phyloP scores from a whole-genome alignment of 2,888 invertebrate species.

The Auanema freiburgensis region DNA sequence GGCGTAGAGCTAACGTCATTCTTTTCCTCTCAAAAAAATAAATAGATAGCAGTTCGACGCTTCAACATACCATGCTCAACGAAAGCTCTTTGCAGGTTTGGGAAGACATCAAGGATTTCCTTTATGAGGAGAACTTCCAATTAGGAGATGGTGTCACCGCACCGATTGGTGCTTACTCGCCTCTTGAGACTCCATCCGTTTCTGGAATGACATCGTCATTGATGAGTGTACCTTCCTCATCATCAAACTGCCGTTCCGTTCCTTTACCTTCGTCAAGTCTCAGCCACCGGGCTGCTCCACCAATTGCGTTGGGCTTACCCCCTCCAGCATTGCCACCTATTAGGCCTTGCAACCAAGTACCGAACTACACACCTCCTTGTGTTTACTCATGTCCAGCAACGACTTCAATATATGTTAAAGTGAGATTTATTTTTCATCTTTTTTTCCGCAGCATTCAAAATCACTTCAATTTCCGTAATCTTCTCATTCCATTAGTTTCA shows the following conservation, averaged over 20 bases:
- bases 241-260: too few species aligned
- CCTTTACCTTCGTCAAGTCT: constrained; percentile 4
- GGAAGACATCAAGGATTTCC: constrained; percentile 22
- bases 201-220: background rate
- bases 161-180: constrained; percentile 17
- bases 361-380: constrained; percentile 9
- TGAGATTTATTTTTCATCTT: background rate
- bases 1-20: too few species aligned
- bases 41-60: too few species aligned
- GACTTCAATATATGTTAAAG: constrained; percentile 20
- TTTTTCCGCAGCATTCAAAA: background rate
- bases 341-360: constrained; percentile 2
- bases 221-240: too few species aligned
- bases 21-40: too few species aligned
- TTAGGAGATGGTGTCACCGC: constrained; percentile 14
- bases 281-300: constrained; percentile 9
- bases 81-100: constrained; percentile 17
- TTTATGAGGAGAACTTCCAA: constrained; percentile 18
- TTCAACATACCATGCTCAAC: background rate
- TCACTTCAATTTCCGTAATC: background rate
- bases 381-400: constrained; percentile 17
- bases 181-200: constrained; percentile 17
- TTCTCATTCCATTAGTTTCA: too few species aligned
- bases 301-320: constrained; percentile 17
- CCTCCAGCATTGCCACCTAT: constrained; percentile 11